Evolutionary conservation across 1,140 invertebrate genomes (phyloP).

Genomic region (Eriosoma lanigerum): DNA sequence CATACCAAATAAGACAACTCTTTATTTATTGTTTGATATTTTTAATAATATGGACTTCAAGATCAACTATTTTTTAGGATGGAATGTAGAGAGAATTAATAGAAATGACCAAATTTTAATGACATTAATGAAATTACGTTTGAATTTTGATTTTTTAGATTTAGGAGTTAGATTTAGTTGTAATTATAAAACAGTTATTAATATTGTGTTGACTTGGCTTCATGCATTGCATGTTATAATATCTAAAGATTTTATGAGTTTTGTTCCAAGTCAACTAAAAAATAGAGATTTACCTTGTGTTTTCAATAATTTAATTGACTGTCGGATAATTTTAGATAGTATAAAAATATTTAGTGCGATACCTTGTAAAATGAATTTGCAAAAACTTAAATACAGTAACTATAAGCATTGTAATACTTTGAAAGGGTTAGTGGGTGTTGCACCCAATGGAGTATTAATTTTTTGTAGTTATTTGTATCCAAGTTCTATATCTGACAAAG

Average conservation of each 20-base stretch:
- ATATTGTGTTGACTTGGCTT: neutral
- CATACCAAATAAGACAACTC: too few relatives aligned
- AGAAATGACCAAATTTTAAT: too few relatives aligned
- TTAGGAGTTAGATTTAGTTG: slow-evolving; percentile 8
- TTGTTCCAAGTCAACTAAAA: neutral
- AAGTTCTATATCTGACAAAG: neutral
- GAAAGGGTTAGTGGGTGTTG: neutral
- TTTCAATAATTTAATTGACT: slow-evolving; percentile 8
- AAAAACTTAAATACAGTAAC: slow-evolving; percentile 20
- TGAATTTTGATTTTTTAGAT: neutral
- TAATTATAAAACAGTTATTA: neutral
- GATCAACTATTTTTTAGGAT: slow-evolving; percentile 7
- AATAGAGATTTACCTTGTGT: neutral
- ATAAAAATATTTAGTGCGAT: slow-evolving; percentile 14
- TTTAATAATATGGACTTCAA: neutral
- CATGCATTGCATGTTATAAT: neutral
- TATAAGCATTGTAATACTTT: neutral
- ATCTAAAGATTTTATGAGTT: neutral
- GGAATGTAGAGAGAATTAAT: neutral
- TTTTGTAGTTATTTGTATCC: neutral
- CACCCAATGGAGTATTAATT: neutral
- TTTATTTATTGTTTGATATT: neutral
- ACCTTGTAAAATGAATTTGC: neutral
- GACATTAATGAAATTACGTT: neutral
- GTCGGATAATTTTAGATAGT: neutral